Percentiles rank a stretch among this genome's conserved stretches.
These are phyloP conservation scores for Hemichromis elongatus DNA, from an alignment of 2,113 vertebrate species.

Conservation along the genomic window DNA sequence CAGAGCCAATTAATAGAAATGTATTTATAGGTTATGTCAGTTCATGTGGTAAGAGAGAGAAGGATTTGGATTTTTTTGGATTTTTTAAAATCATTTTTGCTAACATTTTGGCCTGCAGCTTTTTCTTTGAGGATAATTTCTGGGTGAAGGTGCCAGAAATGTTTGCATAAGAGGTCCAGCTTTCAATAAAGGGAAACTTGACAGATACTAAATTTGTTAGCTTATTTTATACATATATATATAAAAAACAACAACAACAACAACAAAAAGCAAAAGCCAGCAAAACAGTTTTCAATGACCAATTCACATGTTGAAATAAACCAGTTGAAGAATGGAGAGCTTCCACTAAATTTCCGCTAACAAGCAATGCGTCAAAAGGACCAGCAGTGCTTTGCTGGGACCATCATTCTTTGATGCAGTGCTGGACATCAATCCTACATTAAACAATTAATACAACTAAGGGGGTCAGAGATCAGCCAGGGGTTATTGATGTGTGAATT, in stretches of 20 bases:
- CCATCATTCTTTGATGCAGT: slow-evolving; percentile 61
- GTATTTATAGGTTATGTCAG: neutral
- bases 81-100: neutral
- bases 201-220: neutral
- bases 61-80: too few species aligned
- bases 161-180: neutral
- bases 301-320: neutral
- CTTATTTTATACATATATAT: rapidly evolving
- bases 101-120: neutral
- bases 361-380: neutral
- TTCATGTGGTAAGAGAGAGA: neutral
- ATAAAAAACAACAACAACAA: neutral
- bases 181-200: rapidly evolving
- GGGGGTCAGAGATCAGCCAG: slow-evolving; percentile 71
- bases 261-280: neutral
- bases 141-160: neutral
- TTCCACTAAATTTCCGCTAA: neutral
- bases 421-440: slow-evolving; percentile 67
- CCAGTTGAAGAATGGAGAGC: neutral
- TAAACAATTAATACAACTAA: slow-evolving; percentile 72
- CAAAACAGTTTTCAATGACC: rapidly evolving
- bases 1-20: slow-evolving; percentile 35
- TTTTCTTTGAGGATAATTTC: rapidly evolving
- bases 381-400: neutral
- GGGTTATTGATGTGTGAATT: slow-evolving; percentile 76